These are phyloP conservation scores for Caenorhabditis becei DNA, from an alignment of 2,888 invertebrate species.

Conservation along the genomic window DNA sequence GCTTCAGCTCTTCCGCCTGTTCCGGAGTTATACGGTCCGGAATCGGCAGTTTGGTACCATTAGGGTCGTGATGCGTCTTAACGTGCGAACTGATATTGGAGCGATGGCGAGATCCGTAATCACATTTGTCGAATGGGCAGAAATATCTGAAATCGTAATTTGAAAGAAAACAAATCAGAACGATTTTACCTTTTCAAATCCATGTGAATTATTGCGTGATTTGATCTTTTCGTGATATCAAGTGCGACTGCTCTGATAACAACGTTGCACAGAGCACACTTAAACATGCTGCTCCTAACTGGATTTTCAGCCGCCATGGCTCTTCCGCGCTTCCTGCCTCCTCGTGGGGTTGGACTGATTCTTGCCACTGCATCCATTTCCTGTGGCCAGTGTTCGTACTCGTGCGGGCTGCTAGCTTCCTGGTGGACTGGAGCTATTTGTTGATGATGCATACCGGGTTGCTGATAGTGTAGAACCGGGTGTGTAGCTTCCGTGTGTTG, in stretches of 20 bases:
- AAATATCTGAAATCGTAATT: slow-evolving; percentile 22
- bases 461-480: too few relatives aligned
- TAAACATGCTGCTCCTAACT: neutral
- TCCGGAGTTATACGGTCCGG: slow-evolving; percentile 14
- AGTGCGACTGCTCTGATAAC: slow-evolving; percentile 20
- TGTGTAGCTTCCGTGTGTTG: too few relatives aligned
- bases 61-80: slow-evolving; percentile 3
- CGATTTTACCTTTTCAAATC: slow-evolving; percentile 21
- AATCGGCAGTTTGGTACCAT: neutral
- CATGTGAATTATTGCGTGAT: slow-evolving; percentile 50
- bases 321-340: neutral
- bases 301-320: neutral
- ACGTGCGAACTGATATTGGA: slow-evolving; percentile 38
- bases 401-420: too few relatives aligned
- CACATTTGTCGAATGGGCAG: slow-evolving; percentile 24
- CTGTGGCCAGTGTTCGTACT: too few relatives aligned
- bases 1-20: slow-evolving; percentile 24
- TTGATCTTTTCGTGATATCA: slow-evolving; percentile 38
- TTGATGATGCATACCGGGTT: too few relatives aligned
- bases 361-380: too few relatives aligned
- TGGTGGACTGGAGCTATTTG: too few relatives aligned
- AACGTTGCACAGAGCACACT: slow-evolving; percentile 33
- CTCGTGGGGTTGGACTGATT: neutral
- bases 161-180: neutral
- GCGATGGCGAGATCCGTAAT: slow-evolving; percentile 38